Conservation (phyloP, 2,888 invertebrate genomes). For the Pristionchus fissidentatus region DNA sequence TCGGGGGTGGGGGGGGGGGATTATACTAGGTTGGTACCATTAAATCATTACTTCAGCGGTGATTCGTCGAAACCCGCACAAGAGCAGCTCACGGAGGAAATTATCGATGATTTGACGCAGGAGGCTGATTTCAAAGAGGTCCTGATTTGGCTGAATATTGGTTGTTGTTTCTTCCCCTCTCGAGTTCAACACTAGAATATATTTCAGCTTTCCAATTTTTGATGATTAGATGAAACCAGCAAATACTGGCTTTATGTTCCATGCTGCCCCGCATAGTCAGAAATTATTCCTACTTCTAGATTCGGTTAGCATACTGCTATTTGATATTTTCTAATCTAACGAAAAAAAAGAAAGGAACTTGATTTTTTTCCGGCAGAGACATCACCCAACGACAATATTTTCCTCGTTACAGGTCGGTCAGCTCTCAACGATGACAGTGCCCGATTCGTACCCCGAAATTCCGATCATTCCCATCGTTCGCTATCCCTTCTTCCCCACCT, state of each 20-base stretch:
- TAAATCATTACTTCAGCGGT: neutral
- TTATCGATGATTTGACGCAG: neutral
- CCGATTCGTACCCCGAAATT: constrained; percentile 95
- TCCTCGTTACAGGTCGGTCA: constrained; percentile 39
- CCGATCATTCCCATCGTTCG: constrained; percentile 93
- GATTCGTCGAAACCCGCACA: neutral
- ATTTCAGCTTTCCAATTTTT: too few species aligned
- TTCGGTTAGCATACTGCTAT: neutral
- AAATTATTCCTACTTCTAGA: too few species aligned
- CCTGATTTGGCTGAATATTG: too few species aligned
- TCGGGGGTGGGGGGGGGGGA: too few species aligned
- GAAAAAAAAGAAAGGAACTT: constrained; percentile 14
- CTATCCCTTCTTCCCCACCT: constrained; percentile 96
- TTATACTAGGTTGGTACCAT: neutral
- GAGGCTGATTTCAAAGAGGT: constrained; percentile 12
- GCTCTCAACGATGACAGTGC: constrained; percentile 83
- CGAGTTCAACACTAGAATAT: too few species aligned
- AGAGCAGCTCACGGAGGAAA: neutral
- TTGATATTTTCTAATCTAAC: neutral
- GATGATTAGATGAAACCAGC: too few species aligned
- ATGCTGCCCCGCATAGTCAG: too few species aligned
- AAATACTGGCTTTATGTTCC: neutral
- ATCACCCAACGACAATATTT: neutral
- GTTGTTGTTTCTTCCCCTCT: too few species aligned
- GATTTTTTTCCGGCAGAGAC: constrained; percentile 35